These are phyloP conservation scores for Antennarius maculatus DNA, from an alignment of 2,797 vertebrate species.

Conservation along the genomic window DNA sequence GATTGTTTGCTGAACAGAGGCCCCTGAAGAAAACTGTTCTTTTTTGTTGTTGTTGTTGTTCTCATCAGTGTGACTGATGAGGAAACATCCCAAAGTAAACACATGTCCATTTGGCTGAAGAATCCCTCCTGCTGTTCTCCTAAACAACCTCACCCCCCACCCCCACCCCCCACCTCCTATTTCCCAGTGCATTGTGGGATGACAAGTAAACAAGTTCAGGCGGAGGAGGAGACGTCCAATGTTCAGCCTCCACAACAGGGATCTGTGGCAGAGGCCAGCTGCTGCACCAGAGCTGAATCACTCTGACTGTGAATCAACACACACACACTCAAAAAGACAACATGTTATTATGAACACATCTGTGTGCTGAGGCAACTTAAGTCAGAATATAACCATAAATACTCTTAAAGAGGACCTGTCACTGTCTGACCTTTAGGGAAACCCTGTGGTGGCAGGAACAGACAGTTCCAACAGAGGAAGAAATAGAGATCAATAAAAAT, in stretches of 20 bases:
- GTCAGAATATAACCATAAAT: slow-evolving; percentile 2
- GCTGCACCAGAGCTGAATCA: slow-evolving; percentile 74
- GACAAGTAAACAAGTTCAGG: slow-evolving; percentile 67
- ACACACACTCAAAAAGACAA: slow-evolving; percentile 16
- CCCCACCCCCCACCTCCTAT: slow-evolving; percentile 21
- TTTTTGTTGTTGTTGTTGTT: slow-evolving; percentile 32
- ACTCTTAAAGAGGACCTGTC: neutral
- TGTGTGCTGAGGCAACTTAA: slow-evolving; percentile 27
- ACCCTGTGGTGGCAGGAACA: neutral
- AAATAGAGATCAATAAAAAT: neutral
- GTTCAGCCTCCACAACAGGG: slow-evolving; percentile 60
- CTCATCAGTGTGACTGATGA: slow-evolving; percentile 59
- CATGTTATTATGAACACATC: slow-evolving; percentile 45
- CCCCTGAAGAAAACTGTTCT: slow-evolving; percentile 18
- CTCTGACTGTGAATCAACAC: slow-evolving; percentile 48
- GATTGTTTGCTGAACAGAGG: slow-evolving; percentile 22
- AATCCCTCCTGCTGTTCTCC: slow-evolving; percentile 68
- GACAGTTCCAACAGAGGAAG: neutral
- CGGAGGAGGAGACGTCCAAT: slow-evolving; percentile 60
- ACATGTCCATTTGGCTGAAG: slow-evolving; percentile 67
- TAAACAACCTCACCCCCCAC: slow-evolving; percentile 36
- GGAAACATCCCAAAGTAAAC: slow-evolving; percentile 68
- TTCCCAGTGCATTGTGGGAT: slow-evolving; percentile 72
- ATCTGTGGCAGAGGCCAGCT: slow-evolving; percentile 57
- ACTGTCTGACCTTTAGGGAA: neutral